Evolutionary conservation across 2,113 vertebrate genomes (phyloP).

Genomic region (Cygnus atratus): DNA sequence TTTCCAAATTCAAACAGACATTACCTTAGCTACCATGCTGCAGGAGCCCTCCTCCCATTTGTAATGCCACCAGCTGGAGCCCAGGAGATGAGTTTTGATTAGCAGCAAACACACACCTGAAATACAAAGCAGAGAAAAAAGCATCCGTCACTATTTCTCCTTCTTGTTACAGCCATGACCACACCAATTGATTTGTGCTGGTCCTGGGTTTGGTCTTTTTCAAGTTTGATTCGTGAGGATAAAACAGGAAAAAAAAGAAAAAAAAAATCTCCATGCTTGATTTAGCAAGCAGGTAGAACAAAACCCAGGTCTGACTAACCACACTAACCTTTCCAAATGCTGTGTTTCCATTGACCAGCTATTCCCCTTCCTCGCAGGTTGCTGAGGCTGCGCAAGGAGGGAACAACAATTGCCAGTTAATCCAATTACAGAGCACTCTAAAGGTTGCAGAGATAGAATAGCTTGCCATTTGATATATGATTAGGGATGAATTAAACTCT

Average conservation of each 20-base stretch:
- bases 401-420: neutral
- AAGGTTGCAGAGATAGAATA: neutral
- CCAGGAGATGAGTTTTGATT: neutral
- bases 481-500: neutral
- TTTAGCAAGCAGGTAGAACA: neutral
- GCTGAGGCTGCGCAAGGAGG: neutral
- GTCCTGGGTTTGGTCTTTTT: neutral
- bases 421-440: neutral
- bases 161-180: neutral
- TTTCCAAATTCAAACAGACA: neutral
- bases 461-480: neutral
- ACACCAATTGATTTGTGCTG: neutral
- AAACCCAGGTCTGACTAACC: neutral
- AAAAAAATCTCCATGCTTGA: accelerated
- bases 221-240: neutral
- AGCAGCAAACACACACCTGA: neutral
- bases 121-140: neutral
- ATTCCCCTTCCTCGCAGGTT: neutral
- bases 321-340: neutral
- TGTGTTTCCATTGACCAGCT: neutral
- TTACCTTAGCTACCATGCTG: neutral
- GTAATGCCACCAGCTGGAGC: neutral
- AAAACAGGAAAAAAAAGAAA: neutral
- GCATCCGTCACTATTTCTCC: neutral
- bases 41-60: neutral